Evolutionary conservation across 2,113 vertebrate species (phyloP), one percentile per base, ranked within the genome.

Genomic region (Isurus oxyrinchus): DNA sequence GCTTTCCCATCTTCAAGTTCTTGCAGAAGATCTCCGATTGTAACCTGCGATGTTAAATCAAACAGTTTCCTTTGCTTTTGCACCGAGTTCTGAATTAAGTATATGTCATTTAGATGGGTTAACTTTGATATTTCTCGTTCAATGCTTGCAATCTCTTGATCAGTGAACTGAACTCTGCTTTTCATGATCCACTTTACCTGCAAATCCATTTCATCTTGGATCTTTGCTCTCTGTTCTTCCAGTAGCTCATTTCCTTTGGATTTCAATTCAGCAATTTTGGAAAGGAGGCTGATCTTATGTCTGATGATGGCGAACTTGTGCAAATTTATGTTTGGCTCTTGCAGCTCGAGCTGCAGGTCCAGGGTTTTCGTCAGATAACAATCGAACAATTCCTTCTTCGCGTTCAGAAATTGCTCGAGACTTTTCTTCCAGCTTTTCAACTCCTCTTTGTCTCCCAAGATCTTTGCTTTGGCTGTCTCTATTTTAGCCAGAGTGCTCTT

Each of bases 401-500:
- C 57, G 31, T 44, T 88, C 72, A 96, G 61, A 19, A 16, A 72
- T 13, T 44, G 59, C 49, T 21, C 84, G 19, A 88, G 81, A 35
- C 27, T 23, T 31, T 5, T 23, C 27, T 25, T 23, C 76, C 35
- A 96, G 96, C 76, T 69, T 21, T 31, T 44, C n/a, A 94, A 21
- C 25, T 69, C 44, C 13, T 49, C 49, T 53, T 79, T 35, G 16
- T 57, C 63, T 59, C 96, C 72, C 23, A 94, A 16, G 11, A 96
- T 94, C 81, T 86, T 97, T 57, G 21, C 81, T 96, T 97, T 97
- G 59, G 97, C 31, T 16, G 35, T 53, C 84, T 97, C 96, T 0
- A 97, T 96, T 35, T 97, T 96, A 59, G 95, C 72, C n/a, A 93
- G 96, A 5, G 67, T 96, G 0, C 79, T 40, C 90, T 97, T 97